Percentiles rank a stretch among this genome's conserved stretches.
Evolutionary conservation across 2,113 vertebrate species (phyloP).

Genomic region (Salvelinus alpinus): DNA sequence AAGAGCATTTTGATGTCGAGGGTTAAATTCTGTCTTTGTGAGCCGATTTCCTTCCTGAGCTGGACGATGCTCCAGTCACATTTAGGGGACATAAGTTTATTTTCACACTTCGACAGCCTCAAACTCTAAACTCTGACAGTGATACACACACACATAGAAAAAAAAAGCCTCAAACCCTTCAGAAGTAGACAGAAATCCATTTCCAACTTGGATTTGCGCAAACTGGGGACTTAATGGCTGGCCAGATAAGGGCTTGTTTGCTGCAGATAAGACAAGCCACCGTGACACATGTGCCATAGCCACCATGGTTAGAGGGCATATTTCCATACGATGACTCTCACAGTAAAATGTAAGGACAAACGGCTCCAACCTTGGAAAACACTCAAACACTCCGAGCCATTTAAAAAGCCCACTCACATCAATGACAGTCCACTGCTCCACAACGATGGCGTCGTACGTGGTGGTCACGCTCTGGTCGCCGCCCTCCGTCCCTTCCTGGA

Average conservation of each 20-base stretch:
- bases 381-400: neutral
- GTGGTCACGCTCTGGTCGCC: constrained; percentile 74
- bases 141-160: constrained; percentile 62
- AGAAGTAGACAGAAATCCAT: constrained; percentile 62
- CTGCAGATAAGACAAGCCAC: constrained; percentile 40
- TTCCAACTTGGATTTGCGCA: constrained; percentile 53
- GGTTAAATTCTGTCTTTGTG: constrained; percentile 2
- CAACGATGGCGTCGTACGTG: constrained; percentile 92
- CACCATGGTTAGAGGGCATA: neutral
- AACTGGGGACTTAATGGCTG: constrained; percentile 52
- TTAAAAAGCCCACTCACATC: constrained; percentile 77
- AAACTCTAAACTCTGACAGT: constrained; percentile 58
- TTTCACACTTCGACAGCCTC: constrained; percentile 62
- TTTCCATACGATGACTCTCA: neutral
- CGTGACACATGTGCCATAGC: constrained; percentile 47
- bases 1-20: constrained; percentile 8
- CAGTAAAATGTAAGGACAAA: neutral
- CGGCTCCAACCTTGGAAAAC: neutral
- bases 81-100: constrained; percentile 63
- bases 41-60: constrained; percentile 18
- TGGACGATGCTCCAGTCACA: constrained; percentile 30
- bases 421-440: constrained; percentile 95
- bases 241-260: constrained; percentile 60
- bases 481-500: constrained; percentile 85
- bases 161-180: constrained; percentile 6